phyloP scores from a whole-genome alignment of 2,888 invertebrate genomes.

The Harpagoxenus sublaevis region DNA sequence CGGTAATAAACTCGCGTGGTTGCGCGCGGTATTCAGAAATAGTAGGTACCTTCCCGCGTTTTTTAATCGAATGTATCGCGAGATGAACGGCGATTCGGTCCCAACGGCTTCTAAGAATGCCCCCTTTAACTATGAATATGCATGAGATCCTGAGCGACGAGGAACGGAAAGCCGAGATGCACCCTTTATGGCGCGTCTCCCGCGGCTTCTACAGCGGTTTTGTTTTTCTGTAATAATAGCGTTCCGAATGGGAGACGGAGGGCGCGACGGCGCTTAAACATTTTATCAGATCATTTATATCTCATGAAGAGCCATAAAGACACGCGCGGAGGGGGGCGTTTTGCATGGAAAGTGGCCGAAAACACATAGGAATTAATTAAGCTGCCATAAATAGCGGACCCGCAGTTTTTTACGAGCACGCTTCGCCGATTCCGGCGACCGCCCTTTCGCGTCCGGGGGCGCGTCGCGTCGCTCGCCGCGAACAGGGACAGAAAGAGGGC shows the following conservation, averaged over 20 bases:
- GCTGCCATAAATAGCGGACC: conserved; percentile 76
- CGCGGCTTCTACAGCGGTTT: conserved; percentile 69
- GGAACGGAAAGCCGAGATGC: background rate
- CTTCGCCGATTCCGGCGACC: conserved; percentile 33
- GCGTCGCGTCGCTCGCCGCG: background rate
- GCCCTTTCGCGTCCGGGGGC: conserved; percentile 9
- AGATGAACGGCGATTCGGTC: conserved; percentile 69
- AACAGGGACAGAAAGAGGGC: background rate
- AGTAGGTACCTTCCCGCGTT: conserved; percentile 1
- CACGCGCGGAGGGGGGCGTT: conserved; percentile 72
- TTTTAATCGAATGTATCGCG: conserved; percentile 57
- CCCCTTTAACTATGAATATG: conserved; percentile 80
- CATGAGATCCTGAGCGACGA: conserved; percentile 73
- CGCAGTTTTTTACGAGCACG: conserved; percentile 70
- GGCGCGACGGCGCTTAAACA: conserved; percentile 76
- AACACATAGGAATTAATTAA: conserved; percentile 82
- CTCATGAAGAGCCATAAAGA: conserved; percentile 79
- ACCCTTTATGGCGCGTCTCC: conserved; percentile 71
- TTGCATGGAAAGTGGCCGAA: conserved; percentile 81
- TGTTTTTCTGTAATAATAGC: conserved; percentile 78
- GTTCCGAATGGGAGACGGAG: conserved; percentile 54
- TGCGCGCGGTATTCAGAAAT: conserved; percentile 53
- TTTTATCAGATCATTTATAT: conserved; percentile 84
- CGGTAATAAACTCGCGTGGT: background rate
- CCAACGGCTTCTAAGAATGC: conserved; percentile 77